A percentile compares a stretch with the other conserved stretches of the same genome.
These are phyloP conservation scores for Oligia strigilis DNA, from an alignment of 2,888 invertebrate genomes.

Conservation along the genomic window DNA sequence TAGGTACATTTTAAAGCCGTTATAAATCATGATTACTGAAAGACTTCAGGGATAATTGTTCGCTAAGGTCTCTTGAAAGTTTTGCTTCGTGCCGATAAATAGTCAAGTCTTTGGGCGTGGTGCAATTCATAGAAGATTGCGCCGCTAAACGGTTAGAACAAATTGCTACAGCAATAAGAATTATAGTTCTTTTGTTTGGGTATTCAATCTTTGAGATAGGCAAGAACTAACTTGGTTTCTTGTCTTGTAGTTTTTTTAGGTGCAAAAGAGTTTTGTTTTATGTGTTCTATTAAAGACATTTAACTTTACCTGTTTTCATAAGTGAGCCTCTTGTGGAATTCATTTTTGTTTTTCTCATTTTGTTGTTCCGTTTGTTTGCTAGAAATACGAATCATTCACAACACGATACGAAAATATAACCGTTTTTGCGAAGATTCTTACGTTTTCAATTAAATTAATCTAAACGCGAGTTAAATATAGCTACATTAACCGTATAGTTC, in stretches of 20 bases:
- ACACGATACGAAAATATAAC: background rate
- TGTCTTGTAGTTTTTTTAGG: too few relatives aligned
- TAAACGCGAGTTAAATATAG: background rate
- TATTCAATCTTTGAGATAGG: background rate
- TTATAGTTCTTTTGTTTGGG: background rate
- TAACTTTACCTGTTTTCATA: background rate
- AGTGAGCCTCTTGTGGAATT: background rate
- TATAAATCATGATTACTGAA: constrained; percentile 57
- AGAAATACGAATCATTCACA: background rate
- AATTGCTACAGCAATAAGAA: constrained; percentile 6
- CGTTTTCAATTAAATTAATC: background rate
- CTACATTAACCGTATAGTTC: too few relatives aligned
- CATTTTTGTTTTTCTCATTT: background rate
- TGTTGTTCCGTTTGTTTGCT: background rate
- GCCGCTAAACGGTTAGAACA: background rate
- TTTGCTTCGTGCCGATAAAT: constrained; percentile 76
- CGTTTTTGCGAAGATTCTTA: background rate
- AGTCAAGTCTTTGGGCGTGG: constrained; percentile 62
- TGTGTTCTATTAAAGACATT: background rate
- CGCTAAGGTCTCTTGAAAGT: constrained; percentile 63
- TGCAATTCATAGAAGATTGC: constrained; percentile 58
- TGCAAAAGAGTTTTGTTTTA: background rate
- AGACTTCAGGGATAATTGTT: constrained; percentile 63
- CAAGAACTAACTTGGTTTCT: background rate
- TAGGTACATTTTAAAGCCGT: constrained; percentile 46